Evolutionary conservation across 2,797 vertebrate genomes (phyloP).

Genomic region (Gouania willdenowi): DNA sequence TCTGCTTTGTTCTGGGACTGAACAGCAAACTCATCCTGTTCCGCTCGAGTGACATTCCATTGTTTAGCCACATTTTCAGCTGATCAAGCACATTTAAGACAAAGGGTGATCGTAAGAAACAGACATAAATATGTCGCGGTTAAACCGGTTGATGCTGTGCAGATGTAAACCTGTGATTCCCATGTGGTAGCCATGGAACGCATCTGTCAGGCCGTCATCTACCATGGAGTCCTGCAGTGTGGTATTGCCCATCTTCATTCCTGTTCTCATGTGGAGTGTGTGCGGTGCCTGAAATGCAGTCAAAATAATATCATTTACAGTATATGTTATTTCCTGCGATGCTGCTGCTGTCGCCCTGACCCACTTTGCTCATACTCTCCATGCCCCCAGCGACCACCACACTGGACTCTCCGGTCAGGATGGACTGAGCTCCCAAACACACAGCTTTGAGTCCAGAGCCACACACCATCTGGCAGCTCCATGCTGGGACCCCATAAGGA

Average conservation of each 20-base stretch:
- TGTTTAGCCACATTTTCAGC: conserved; percentile 95
- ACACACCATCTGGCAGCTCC: conserved; percentile 98
- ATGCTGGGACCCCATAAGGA: conserved; percentile 87
- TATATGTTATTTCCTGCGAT: too few species aligned
- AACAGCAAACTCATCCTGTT: conserved; percentile 86
- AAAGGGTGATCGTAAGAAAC: too few species aligned
- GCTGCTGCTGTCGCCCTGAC: neutral
- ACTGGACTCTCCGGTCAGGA: conserved; percentile 79
- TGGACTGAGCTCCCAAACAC: conserved; percentile 88
- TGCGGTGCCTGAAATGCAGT: conserved; percentile 78
- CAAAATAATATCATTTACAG: too few species aligned
- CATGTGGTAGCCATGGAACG: conserved; percentile 93
- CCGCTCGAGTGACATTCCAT: conserved; percentile 84
- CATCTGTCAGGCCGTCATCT: conserved; percentile 89
- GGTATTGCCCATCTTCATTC: conserved; percentile 85
- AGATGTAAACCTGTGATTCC: conserved; percentile 85
- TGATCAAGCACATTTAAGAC: conserved; percentile 26
- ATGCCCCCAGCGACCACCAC: conserved; percentile 95
- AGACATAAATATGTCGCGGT: too few species aligned
- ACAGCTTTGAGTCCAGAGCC: conserved; percentile 94
- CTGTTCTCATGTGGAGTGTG: conserved; percentile 83
- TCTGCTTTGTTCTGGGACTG: conserved; percentile 88
- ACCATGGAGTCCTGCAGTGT: conserved; percentile 85
- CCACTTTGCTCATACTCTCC: conserved; percentile 97
- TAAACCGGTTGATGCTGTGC: neutral